phyloP scores from a whole-genome alignment of 2,888 invertebrate genomes.

The Pachliopta kotzebuea region DNA sequence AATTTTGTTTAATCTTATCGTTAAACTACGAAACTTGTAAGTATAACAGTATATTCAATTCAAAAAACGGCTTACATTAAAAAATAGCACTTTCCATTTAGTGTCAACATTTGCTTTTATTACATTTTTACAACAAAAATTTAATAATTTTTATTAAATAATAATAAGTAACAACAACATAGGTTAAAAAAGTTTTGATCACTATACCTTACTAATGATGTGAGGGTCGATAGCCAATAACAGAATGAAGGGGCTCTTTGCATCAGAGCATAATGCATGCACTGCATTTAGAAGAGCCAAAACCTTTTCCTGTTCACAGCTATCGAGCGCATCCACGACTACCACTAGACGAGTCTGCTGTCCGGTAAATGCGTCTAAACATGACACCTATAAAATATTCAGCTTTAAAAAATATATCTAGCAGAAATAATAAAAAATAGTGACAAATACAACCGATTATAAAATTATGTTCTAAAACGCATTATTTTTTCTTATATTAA shows the following conservation, averaged over 20 bases:
- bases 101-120: not conserved
- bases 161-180: not conserved
- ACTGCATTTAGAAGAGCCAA: conserved; percentile 95
- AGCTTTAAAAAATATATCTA: too few species aligned
- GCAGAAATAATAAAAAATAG: too few species aligned
- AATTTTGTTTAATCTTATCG: conserved; percentile 32
- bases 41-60: too few species aligned
- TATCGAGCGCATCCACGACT: conserved; percentile 98
- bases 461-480: too few species aligned
- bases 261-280: conserved; percentile 96
- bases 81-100: not conserved
- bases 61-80: not conserved
- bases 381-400: conserved; percentile 82
- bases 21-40: not conserved
- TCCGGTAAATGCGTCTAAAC: conserved; percentile 95
- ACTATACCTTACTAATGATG: conserved; percentile 94
- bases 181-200: not conserved
- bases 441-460: too few species aligned
- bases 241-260: conserved; percentile 96
- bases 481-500: too few species aligned
- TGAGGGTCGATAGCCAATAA: conserved; percentile 99
- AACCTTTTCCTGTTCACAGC: conserved; percentile 98
- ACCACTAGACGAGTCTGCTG: conserved; percentile 97
- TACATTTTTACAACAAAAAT: not conserved
- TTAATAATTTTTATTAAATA: too few species aligned